Percentiles rank a stretch among this genome's conserved stretches.
These are phyloP conservation scores for Colius striatus DNA, from an alignment of 2,113 vertebrate species.

Conservation along the genomic window DNA sequence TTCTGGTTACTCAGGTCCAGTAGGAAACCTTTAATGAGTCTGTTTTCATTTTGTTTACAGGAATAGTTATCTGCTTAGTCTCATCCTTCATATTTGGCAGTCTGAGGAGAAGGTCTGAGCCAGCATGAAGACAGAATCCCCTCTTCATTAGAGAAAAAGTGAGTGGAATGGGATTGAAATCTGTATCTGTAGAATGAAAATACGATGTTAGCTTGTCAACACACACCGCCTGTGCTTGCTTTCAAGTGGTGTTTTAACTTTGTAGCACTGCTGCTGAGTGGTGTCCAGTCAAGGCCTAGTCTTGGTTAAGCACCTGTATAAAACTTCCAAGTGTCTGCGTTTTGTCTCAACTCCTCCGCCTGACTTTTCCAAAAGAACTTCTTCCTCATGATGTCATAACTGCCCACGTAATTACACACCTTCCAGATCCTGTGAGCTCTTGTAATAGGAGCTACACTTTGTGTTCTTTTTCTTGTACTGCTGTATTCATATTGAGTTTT, in stretches of 20 bases:
- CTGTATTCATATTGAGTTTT: not conserved
- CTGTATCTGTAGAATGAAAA: not conserved
- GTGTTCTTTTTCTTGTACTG: not conserved
- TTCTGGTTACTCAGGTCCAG: slow-evolving; percentile 67
- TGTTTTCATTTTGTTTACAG: slow-evolving; percentile 67
- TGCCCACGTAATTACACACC: not conserved
- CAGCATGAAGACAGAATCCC: slow-evolving; percentile 67
- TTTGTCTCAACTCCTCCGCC: not conserved
- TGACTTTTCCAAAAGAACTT: not conserved
- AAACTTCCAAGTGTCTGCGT: not conserved
- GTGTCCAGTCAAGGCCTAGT: not conserved
- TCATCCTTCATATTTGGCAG: slow-evolving; percentile 13
- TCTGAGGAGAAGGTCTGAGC: slow-evolving; percentile 45
- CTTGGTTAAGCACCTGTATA: not conserved
- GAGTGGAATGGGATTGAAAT: slow-evolving; percentile 12
- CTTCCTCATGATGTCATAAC: not conserved
- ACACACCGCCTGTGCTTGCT: not conserved
- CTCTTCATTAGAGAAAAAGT: slow-evolving; percentile 68
- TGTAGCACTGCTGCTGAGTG: accelerated
- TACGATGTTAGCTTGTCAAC: not conserved
- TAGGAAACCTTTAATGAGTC: slow-evolving; percentile 49
- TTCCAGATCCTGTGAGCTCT: not conserved
- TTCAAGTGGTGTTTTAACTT: not conserved
- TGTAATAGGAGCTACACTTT: not conserved
- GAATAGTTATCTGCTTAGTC: slow-evolving; percentile 60